These are phyloP conservation scores for Sebastes melanostomus DNA, from an alignment of 2,797 vertebrate species.

Conservation along the genomic window DNA sequence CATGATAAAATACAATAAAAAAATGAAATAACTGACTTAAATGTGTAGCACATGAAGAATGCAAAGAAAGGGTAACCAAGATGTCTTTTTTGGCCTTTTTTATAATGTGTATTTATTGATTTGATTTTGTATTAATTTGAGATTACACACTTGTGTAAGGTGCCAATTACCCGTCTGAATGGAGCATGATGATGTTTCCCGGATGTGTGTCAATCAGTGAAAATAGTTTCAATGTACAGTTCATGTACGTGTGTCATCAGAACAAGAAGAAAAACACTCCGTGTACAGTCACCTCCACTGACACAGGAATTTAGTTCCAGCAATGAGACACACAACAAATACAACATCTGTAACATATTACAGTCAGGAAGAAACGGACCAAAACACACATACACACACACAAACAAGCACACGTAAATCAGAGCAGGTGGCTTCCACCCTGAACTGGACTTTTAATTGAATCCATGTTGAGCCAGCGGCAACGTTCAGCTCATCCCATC, in stretches of 20 bases:
- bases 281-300: background rate
- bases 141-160: background rate
- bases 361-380: slow-evolving; percentile 49
- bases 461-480: slow-evolving; percentile 46
- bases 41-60: background rate
- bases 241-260: background rate
- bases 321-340: slow-evolving; percentile 17
- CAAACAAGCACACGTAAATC: slow-evolving; percentile 37
- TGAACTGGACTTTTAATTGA: slow-evolving; percentile 45
- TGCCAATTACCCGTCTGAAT: background rate
- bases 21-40: background rate
- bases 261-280: background rate
- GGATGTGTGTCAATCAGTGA: background rate
- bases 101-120: background rate
- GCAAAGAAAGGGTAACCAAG: background rate
- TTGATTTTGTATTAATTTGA: background rate
- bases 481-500: slow-evolving; percentile 12
- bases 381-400: background rate
- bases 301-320: background rate
- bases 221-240: background rate
- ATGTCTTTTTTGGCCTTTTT: background rate
- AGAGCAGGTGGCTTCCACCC: slow-evolving; percentile 57
- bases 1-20: background rate
- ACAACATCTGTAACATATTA: slow-evolving; percentile 61
- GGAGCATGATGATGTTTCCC: background rate